Base-by-base conservation (phyloP, 2,888 invertebrate species). In the Zelleria hepariella region DNA sequence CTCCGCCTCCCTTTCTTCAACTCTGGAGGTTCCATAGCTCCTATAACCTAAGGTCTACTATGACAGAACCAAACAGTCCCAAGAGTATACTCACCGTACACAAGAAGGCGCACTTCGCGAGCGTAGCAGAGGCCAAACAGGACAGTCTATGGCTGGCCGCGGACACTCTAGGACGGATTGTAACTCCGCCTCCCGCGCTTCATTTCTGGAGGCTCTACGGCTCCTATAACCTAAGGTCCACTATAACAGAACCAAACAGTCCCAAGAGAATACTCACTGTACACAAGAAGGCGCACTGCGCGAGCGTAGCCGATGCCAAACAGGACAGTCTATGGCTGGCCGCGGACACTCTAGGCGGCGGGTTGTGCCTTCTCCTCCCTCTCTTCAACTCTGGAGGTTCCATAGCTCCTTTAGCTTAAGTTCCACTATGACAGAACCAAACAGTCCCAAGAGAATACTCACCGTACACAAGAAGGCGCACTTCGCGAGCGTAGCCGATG, bases 261-360 rank as follows among this genome's bases (percentile, higher is more conserved):
- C n/a, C n/a, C n/a, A n/a, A n/a, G n/a, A n/a, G n/a, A 8, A 52
- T 58, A 78, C 83, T 75, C n/a, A 86, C 98, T 3, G 95, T 96
- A 80, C 97, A 98, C 1, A 98, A 90, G 80, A 99, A 99, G 54
- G 96, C 96, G 83, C 98, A 98, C 81, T 98, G 98, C n/a, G 98
- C 95, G 62, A 98, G 90, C 32, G 98, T 98, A 7, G 95, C 95
- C 10, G 96, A 96, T 1, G 97, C 97, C 61, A 97, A 84, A 57
- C 94, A 94, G 20, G 95, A 95, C 55, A 96, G 84, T 67, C 96
- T 93, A 78, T 96, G 96, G 42, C 94, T 94, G n/a, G 95, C 95
- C 27, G 97, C 96, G 82, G 96, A 95, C 47, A 95, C 91, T 64
- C 93, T 69, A 53, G 83, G 85, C 62, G 76, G 65, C 1, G 79